Evolutionary conservation across 2,113 vertebrate genomes (phyloP).

Genomic region (Acanthisitta chloris): DNA sequence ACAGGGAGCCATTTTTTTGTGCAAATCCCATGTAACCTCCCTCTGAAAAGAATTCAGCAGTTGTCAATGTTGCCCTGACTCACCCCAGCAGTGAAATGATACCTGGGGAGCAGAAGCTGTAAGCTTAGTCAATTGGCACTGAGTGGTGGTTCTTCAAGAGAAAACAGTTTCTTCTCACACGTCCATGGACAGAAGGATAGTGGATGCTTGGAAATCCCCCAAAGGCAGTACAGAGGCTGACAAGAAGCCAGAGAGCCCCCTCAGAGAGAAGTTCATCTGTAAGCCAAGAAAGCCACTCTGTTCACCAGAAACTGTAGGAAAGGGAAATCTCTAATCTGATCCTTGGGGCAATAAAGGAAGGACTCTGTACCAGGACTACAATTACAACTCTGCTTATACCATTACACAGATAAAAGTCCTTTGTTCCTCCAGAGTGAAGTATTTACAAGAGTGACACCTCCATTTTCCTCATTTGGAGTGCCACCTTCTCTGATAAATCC

Average conservation of each 20-base stretch:
- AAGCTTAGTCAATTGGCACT: neutral
- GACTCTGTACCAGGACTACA: slow-evolving; percentile 7
- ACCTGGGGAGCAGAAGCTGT: neutral
- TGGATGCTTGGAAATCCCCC: neutral
- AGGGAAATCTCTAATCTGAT: neutral
- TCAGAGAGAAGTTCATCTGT: neutral
- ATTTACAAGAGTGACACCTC: neutral
- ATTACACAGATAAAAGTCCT: neutral
- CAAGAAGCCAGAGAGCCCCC: neutral
- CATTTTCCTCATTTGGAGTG: neutral
- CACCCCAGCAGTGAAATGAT: neutral
- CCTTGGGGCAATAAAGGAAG: neutral
- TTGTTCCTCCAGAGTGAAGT: neutral
- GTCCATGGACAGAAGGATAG: neutral
- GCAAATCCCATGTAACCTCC: neutral
- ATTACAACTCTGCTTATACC: neutral
- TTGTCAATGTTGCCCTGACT: neutral
- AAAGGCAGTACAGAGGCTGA: neutral
- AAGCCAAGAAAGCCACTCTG: neutral
- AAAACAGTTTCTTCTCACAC: neutral
- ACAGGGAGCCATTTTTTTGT: neutral
- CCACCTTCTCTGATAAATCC: neutral
- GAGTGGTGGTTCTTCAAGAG: neutral
- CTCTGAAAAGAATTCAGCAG: neutral
- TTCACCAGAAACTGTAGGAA: neutral